These are phyloP conservation scores for Rhinophrynus dorsalis DNA, from an alignment of 2,797 vertebrate genomes.

Conservation along the genomic window DNA sequence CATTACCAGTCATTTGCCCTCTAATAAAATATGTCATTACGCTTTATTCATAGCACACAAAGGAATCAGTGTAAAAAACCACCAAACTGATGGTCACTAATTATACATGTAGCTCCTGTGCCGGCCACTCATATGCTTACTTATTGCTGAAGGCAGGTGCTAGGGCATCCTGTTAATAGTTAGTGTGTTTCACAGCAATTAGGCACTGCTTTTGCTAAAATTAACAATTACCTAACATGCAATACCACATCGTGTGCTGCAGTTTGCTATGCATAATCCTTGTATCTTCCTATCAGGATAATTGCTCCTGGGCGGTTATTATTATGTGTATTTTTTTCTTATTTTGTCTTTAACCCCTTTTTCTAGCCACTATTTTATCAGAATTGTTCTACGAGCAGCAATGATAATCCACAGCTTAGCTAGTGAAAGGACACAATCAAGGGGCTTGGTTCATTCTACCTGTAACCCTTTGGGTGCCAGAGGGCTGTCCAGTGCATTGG, in stretches of 20 bases:
- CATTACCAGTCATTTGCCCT: slow-evolving; percentile 96
- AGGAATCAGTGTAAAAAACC: slow-evolving; percentile 98
- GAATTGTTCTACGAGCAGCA: slow-evolving; percentile 78
- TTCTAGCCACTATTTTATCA: slow-evolving; percentile 59
- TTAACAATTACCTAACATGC: slow-evolving; percentile 99
- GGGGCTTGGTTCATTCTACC: slow-evolving; percentile 67
- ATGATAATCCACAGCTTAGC: slow-evolving; percentile 69
- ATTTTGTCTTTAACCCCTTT: slow-evolving; percentile 77
- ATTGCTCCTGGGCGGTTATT: slow-evolving; percentile 85
- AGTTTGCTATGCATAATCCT: slow-evolving; percentile 92
- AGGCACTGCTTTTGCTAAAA: slow-evolving; percentile 96
- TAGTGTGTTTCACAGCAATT: slow-evolving; percentile 97
- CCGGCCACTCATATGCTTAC: slow-evolving; percentile 82
- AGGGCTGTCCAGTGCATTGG: no score
- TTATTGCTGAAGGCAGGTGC: slow-evolving; percentile 96
- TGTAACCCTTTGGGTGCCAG: no score
- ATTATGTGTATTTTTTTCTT: slow-evolving; percentile 82
- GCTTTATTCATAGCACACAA: slow-evolving; percentile 98
- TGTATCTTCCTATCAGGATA: slow-evolving; percentile 80
- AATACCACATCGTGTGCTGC: slow-evolving; percentile 90
- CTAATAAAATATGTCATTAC: slow-evolving; percentile 99
- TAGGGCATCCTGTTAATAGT: slow-evolving; percentile 99
- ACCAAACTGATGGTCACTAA: slow-evolving; percentile 97
- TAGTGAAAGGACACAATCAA: slow-evolving; percentile 65
- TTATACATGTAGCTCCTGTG: slow-evolving; percentile 99